Conservation (phyloP, 2,888 invertebrate species). For the Lasioglossum malachurum region DNA sequence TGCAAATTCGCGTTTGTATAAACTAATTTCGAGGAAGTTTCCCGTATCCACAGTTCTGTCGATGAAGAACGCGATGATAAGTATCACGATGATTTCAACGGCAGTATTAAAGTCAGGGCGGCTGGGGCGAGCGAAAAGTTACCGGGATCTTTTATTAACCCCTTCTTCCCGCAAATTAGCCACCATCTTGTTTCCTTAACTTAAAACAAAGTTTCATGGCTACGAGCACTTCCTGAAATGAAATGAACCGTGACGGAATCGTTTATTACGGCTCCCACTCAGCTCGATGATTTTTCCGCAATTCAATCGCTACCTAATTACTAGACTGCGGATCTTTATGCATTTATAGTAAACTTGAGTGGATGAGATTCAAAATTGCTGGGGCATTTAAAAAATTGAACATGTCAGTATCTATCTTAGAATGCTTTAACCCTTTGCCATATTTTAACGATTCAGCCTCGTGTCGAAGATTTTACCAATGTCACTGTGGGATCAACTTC, state of each 20-base stretch:
- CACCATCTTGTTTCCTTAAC: constrained; percentile 1
- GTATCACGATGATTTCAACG: neutral
- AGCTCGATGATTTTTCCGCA: neutral
- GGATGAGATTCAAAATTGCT: no score
- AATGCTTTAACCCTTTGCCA: no score
- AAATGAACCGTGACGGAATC: neutral
- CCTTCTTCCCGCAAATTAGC: neutral
- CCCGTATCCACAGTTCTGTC: neutral
- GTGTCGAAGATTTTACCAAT: no score
- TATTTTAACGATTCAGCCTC: no score
- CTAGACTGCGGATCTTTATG: no score
- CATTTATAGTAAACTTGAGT: no score
- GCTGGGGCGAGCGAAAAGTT: neutral
- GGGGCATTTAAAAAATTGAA: no score
- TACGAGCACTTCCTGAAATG: neutral
- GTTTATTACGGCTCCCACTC: neutral
- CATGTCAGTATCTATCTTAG: no score
- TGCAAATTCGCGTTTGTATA: neutral
- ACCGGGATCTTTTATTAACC: neutral
- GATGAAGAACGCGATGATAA: neutral
- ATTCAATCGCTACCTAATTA: neutral
- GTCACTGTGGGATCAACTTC: no score
- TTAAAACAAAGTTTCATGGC: neutral
- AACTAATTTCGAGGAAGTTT: neutral
- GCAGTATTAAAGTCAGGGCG: neutral